Base-by-base conservation (phyloP, 2,797 vertebrate genomes). In the Rhincodon typus region DNA sequence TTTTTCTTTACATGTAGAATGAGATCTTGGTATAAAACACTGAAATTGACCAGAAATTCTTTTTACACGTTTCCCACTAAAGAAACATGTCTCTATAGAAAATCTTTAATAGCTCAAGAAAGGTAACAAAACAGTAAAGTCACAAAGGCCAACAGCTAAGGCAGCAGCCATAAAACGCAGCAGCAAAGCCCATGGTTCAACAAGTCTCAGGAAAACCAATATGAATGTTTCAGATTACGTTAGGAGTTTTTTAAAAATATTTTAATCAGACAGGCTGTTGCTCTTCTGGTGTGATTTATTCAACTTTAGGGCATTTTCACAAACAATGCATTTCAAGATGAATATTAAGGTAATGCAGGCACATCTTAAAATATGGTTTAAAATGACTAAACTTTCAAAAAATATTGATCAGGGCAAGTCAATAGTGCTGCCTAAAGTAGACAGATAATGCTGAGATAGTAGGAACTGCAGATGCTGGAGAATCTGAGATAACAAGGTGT, bases 111-210 rank as follows among this genome's bases (percentile, higher is more conserved):
- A 67, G 38, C 7, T 21, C 25, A 62, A 62, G 57, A 30, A 19
- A 66, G 87, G 62, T 66, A 67, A 91, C 87, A 90, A 67, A 21
- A 66, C 90, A 93, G 90, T 69, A 38, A 93, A 42, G 62, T 93
- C 90, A 93, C 7, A n/a, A 42, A 38, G 34, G 0, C 13, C 17
- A n/a, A 38, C 2, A 69, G 19, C 2, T 69, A n/a, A 93, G 21
- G 38, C 42, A n/a, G 12, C 19, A 67, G 62, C 90, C 19, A 4
- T 30, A 66, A 38, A 25, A 19, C n/a, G 38, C 38, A n/a, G 38
- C 17, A 38, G 90, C 42, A 27, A 93, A 93, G 34, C 62, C n/a
- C 90, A 4, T 8, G 66, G n/a, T 38, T 46, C 23, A 7, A 38
- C n/a, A n/a, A 62, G 62, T n/a, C 17, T 21, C 17, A 66, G 34